Evolutionary conservation across 2,797 vertebrate genomes (phyloP), one percentile per base, ranked within the genome.

Genomic region (Pangasius sanitwongsei): DNA sequence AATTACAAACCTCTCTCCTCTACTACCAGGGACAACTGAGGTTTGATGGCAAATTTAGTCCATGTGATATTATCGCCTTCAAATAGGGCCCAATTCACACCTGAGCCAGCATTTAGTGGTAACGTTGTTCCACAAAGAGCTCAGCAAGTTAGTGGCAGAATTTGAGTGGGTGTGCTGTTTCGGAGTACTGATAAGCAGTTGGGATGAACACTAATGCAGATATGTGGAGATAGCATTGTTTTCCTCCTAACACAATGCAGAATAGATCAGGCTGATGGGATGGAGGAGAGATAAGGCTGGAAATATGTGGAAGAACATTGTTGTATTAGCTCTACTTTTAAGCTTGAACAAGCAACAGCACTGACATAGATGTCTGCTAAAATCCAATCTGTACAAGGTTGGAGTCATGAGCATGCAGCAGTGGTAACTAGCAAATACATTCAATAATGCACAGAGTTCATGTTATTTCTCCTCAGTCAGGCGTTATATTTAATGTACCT

Each of bases 211-310:
- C 72, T 91, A 91, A 89, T 88, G 83, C 86, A 90, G 89, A 92
- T 91, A 74, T 89, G 85, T 72, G 83, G 72, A 53, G 92, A 90
- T 92, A 92, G 85, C 77, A 89, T 90, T 92, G 89, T 91, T 91
- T 90, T 91, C 72, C 41, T 80, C 78, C 87, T 85, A 87, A 89
- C 83, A 90, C 89, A 89, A 92, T 91, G 88, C 86, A 89, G 85
- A 88, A 82, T 84, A 86, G 90, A 91, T 87, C 90, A 85, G 77
- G 77, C 72, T 91, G 89, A 91, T 91, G 82, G 87, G 89, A 89
- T 88, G 89, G 87, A 89, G 87, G 81, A 89, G 70, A 89, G 89
- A 90, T 92, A 91, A 91, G 85, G 83, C 80, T 83, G 82, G 86
- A 85, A 80, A 83, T 85, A 65, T 50, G 74, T 89, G 69, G 61